Evolutionary conservation across 2,113 vertebrate species (phyloP), one percentile per base, ranked within the genome.

Genomic region (Sardina pilchardus): DNA sequence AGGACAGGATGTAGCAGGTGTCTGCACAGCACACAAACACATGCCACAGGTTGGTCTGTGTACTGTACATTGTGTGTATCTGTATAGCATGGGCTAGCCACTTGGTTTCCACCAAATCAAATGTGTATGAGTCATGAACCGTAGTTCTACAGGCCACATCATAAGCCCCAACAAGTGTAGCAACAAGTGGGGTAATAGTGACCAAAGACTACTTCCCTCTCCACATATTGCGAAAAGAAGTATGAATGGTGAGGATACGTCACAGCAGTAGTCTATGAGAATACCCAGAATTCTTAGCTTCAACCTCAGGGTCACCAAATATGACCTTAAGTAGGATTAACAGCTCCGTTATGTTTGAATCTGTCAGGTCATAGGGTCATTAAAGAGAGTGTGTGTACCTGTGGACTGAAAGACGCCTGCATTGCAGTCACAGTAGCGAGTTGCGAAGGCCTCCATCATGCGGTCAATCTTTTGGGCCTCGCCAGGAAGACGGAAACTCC

Each of bases 391-490:
- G 2, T 30, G n/a, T 4, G 1, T 91, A 99, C 98, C 98, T 94
- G 97, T 97, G 82, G 97, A 99, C 83, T 97, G 96, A 92, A 99
- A 99, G 87, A 98, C 96, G 0, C 92, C 94, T 0, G 94, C 91
- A 88, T 99, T 99, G 88, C 97, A 99, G 90, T 94, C 93, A 85
- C 97, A 99, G 92, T 99, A 99, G 50, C 97, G 95, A 42, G 85
- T 90, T 16, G 97, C 98, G n/a, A 99, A 99, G 0, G 96, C 93
- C 88, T 99, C 98, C 97, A 99, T 99, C 97, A 99, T 99, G 39
- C 98, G 93, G 85, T 99, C 98, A 7, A 99, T 99, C 94, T 99
- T 99, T 94, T 99, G 98, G 0, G 98, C 97, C 87, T 99, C 98
- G 0, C 98, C 98, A 0, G 98, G 98, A 89, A 99, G 96, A 43